A percentile compares a stretch with the other conserved stretches of the same genome.
These are phyloP conservation scores for Sarcoramphus papa DNA, from an alignment of 2,797 vertebrate genomes.

Conservation along the genomic window DNA sequence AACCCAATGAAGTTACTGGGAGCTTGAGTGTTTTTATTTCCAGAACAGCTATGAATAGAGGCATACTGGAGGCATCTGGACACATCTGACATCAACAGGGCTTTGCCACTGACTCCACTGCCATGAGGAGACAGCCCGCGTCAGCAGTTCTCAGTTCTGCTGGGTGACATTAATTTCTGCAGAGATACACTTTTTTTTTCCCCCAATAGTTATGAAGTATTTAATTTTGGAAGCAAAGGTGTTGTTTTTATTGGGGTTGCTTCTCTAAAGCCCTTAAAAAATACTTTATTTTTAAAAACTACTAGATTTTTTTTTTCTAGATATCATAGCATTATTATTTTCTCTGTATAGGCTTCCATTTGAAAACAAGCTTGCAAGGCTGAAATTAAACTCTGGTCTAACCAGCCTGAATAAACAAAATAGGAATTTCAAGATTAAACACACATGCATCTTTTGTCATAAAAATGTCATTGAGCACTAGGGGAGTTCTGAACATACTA, in stretches of 20 bases:
- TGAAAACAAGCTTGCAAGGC: background rate
- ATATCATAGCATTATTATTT: background rate
- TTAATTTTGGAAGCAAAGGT: background rate
- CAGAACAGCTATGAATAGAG: background rate
- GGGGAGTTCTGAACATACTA: background rate
- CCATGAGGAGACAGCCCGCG: accelerated
- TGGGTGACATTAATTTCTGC: accelerated
- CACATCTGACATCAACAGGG: background rate
- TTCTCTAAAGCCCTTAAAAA: background rate
- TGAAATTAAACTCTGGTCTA: background rate
- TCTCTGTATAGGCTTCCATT: background rate
- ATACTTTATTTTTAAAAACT: background rate
- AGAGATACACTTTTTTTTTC: background rate
- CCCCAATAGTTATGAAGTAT: background rate
- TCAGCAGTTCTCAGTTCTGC: background rate
- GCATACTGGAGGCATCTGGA: background rate
- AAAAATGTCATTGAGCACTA: background rate
- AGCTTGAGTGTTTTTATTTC: background rate
- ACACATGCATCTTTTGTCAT: background rate
- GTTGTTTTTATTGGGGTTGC: background rate
- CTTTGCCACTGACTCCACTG: background rate
- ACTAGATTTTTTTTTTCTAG: background rate
- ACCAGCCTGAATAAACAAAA: background rate
- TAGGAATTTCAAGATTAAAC: background rate
- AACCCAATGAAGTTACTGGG: background rate